A percentile compares a stretch with the other conserved stretches of the same genome.
phyloP scores from a whole-genome alignment of 2,888 invertebrate genomes.

The Agrotis clavis region DNA sequence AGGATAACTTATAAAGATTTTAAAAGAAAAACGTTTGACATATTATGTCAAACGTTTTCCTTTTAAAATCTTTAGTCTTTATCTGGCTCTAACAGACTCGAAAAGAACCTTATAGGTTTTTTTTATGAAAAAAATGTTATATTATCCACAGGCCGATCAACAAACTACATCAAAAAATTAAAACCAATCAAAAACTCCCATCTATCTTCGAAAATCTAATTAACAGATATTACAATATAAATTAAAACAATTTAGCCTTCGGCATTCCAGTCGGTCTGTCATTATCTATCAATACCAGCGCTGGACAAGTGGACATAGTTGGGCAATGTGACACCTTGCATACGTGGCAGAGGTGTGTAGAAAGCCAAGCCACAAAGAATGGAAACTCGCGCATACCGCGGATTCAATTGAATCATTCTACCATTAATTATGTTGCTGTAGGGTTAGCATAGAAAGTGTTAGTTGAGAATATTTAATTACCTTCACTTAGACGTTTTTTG shows the following conservation, averaged over 20 bases:
- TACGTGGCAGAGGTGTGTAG: slow-evolving; percentile 69
- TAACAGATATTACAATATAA: slow-evolving; percentile 59
- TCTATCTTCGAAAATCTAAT: slow-evolving; percentile 55
- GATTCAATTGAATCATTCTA: slow-evolving; percentile 87
- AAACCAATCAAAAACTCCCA: slow-evolving; percentile 38
- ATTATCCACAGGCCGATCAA: neutral
- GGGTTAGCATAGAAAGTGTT: slow-evolving; percentile 67
- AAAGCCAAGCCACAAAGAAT: slow-evolving; percentile 85
- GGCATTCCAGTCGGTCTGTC: slow-evolving; percentile 61
- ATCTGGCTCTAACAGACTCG: neutral
- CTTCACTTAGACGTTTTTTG: no score
- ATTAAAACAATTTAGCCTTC: slow-evolving; percentile 61
- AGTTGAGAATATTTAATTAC: no score
- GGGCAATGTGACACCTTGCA: slow-evolving; percentile 86
- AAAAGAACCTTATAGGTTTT: neutral
- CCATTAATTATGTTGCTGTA: slow-evolving; percentile 81
- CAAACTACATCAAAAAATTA: neutral
- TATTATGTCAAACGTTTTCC: no score
- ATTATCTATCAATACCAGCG: slow-evolving; percentile 51
- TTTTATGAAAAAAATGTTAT: neutral
- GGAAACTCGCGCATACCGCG: slow-evolving; percentile 84
- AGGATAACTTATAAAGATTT: no score
- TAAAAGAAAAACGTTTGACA: no score
- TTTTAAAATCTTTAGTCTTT: no score
- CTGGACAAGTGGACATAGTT: slow-evolving; percentile 64